Evolutionary conservation across 1,140 invertebrate genomes (phyloP).

Genomic region (Contarinia nasturtii): DNA sequence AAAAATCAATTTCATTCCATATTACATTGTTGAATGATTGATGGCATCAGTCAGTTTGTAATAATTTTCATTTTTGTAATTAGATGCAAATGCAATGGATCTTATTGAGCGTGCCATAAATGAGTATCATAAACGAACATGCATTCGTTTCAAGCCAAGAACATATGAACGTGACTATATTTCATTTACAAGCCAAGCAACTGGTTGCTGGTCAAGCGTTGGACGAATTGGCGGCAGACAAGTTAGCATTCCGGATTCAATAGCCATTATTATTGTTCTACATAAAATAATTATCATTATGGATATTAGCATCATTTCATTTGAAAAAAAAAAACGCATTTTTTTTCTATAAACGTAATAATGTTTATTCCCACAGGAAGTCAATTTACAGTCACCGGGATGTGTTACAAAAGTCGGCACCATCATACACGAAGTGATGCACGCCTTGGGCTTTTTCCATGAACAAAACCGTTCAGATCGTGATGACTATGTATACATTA

Average conservation of each 20-base stretch:
- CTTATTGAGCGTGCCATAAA: slow-evolving; percentile 40
- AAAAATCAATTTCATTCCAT: not conserved
- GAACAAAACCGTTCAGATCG: slow-evolving; percentile 68
- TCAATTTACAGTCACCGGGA: slow-evolving; percentile 52
- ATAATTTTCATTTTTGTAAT: not conserved
- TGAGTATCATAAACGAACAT: slow-evolving; percentile 49
- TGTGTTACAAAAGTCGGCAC: slow-evolving; percentile 56
- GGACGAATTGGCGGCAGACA: slow-evolving; percentile 41
- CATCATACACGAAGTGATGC: slow-evolving; percentile 69
- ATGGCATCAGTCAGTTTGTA: not conserved
- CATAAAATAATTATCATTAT: slow-evolving; percentile 1
- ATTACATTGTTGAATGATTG: not conserved
- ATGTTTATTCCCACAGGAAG: slow-evolving; percentile 29
- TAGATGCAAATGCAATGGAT: slow-evolving; percentile 12
- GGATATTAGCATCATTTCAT: not conserved
- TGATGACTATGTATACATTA: slow-evolving; percentile 50
- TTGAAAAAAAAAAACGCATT: too few species aligned
- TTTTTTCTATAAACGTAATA: not conserved
- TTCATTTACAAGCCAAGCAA: slow-evolving; percentile 38
- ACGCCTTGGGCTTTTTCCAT: slow-evolving; percentile 69
- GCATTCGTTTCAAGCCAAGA: slow-evolving; percentile 48
- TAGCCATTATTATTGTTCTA: slow-evolving; percentile 7
- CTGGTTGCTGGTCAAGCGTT: slow-evolving; percentile 67
- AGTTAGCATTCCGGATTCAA: slow-evolving; percentile 6
- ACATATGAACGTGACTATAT: slow-evolving; percentile 44